Base-by-base conservation (phyloP, 37 sponge, comb jelly and placozoan species). In the Eunapius fragilis region DNA sequence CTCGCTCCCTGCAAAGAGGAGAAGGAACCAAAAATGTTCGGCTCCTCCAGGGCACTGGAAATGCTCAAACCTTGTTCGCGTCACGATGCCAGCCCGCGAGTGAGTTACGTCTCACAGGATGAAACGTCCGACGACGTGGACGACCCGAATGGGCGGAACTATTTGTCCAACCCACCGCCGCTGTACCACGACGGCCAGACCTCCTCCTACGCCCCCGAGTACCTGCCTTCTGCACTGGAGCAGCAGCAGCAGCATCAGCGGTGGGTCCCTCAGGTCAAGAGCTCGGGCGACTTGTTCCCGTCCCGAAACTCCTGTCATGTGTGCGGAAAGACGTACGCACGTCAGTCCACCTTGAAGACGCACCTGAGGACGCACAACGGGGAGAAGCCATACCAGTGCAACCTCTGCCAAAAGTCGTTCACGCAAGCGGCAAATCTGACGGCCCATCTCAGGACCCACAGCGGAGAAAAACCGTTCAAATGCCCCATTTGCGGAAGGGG, bases 401-500 rank as follows among this genome's bases (percentile, higher is more conserved):
- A 79, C 69, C 82, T 95, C 27, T 97, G 98, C 75, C 85, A 76
- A 80, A 97, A 97, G 77, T 77, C 96, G 73, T 97, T 97, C 81
- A 92, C 96, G 2, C 98, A 97, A 38, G 98, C 98, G 30, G 96
- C 98, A 71, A 97, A 97, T 83, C 87, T 97, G 19, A 97, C 93
- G 31, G 98, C 98, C 23, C 98, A 97, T 69, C 69, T 97, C 69
- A 74, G 98, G 80, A 97, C 98, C 7, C 98, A 97, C 89, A 95
- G 94, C 68, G 98, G 98, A 85, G 98, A 97, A 85, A 92, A 95
- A 67, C 98, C 98, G 31, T 97, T 97, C 88, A 93, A 81, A 32
- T 97, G 98, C 68, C 94, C 92, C 34, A 75, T 97, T 34, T 97
- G 98, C 71, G 83, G 91, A 3, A 82, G 83, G 67, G 72, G 94